These are phyloP conservation scores for Lordiphosa stackelbergi DNA, from an alignment of 1,140 invertebrate genomes.

Conservation along the genomic window DNA sequence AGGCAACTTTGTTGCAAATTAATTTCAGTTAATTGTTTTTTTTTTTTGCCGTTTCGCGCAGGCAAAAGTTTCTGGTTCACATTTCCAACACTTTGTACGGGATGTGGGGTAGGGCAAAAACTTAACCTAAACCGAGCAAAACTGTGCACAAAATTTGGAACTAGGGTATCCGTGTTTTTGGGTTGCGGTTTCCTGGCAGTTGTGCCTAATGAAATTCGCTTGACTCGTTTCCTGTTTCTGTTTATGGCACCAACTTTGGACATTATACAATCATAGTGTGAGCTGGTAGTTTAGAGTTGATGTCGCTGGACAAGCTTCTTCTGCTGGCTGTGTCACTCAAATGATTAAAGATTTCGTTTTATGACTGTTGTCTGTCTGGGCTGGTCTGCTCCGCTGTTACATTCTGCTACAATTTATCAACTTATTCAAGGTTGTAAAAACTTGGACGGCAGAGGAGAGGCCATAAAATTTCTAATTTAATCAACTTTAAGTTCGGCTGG, in stretches of 20 bases:
- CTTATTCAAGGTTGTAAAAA: slow-evolving; percentile 62
- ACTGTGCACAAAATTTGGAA: slow-evolving; percentile 4
- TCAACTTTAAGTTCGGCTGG: slow-evolving; percentile 47
- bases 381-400: slow-evolving; percentile 35
- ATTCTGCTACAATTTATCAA: slow-evolving; percentile 70
- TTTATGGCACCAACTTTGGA: slow-evolving; percentile 61
- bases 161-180: slow-evolving; percentile 1
- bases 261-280: slow-evolving; percentile 42
- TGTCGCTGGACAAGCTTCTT: slow-evolving; percentile 23
- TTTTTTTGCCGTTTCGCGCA: slow-evolving; percentile 29
- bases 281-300: background rate
- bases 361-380: slow-evolving; percentile 24
- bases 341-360: slow-evolving; percentile 73
- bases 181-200: slow-evolving; percentile 35
- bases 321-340: slow-evolving; percentile 63
- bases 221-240: slow-evolving; percentile 51
- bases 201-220: slow-evolving; percentile 59
- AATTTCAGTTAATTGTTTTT: slow-evolving; percentile 65
- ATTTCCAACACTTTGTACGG: slow-evolving; percentile 38
- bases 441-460: slow-evolving; percentile 47
- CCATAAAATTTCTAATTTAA: slow-evolving; percentile 72
- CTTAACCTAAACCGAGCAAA: no score
- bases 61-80: slow-evolving; percentile 53
- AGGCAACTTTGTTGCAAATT: slow-evolving; percentile 62
- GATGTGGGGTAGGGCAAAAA: background rate